A percentile compares a stretch with the other conserved stretches of the same genome.
phyloP scores from a whole-genome alignment of 2,888 invertebrate genomes.

The Hermodice carunculata region DNA sequence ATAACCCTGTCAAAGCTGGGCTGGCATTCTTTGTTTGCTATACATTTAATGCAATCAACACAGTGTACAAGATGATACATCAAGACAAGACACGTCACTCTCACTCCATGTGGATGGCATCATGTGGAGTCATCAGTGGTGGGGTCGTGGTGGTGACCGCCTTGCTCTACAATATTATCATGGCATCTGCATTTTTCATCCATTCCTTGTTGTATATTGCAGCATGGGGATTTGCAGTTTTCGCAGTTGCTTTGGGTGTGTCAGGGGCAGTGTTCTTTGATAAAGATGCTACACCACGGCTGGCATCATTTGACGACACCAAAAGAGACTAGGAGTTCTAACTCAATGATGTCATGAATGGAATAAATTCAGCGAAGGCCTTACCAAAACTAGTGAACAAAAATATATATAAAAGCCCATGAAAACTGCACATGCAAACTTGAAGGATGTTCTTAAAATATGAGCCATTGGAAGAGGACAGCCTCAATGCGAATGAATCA shows the following conservation, averaged over 20 bases:
- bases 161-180: constrained; percentile 23
- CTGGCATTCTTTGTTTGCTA: constrained; percentile 18
- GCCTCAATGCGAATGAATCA: too few relatives aligned
- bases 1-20: constrained; percentile 17
- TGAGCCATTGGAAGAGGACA: too few relatives aligned
- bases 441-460: too few relatives aligned
- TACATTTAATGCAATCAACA: constrained; percentile 19
- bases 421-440: too few relatives aligned
- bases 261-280: constrained; percentile 31
- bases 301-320: too few relatives aligned
- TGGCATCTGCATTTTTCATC: constrained; percentile 14
- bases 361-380: too few relatives aligned
- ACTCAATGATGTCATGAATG: too few relatives aligned
- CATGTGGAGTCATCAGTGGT: constrained; percentile 20
- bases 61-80: constrained; percentile 13
- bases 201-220: constrained; percentile 22
- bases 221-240: constrained; percentile 10
- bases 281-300: constrained; percentile 25
- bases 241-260: constrained; percentile 19
- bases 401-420: too few relatives aligned
- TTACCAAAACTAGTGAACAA: too few relatives aligned
- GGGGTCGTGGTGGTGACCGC: constrained; percentile 10
- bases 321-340: too few relatives aligned
- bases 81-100: constrained; percentile 11
- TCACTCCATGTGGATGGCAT: constrained; percentile 24